Conservation (phyloP, 1,140 invertebrate genomes). For the Caenorhabditis remanei region DNA sequence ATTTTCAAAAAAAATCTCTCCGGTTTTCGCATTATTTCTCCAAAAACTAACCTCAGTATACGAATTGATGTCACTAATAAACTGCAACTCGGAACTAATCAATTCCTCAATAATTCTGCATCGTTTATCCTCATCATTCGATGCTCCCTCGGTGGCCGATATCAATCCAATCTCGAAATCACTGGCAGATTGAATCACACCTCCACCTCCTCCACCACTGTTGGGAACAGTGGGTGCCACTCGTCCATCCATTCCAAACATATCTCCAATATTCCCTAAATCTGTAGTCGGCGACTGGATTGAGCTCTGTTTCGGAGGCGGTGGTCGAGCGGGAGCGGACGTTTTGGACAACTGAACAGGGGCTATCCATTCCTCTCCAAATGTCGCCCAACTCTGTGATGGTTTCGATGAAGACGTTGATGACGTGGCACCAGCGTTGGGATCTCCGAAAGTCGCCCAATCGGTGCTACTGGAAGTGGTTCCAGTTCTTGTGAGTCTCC, state of each 20-base stretch:
- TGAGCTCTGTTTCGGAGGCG: constrained; percentile 58
- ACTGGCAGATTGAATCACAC: constrained; percentile 34
- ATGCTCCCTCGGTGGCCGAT: constrained; percentile 38
- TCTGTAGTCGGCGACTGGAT: not conserved
- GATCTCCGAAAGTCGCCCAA: constrained; percentile 12
- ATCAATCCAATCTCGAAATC: constrained; percentile 26
- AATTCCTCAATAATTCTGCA: constrained; percentile 72
- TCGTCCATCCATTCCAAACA: constrained; percentile 23
- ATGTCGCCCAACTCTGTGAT: constrained; percentile 53
- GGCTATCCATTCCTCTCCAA: constrained; percentile 59
- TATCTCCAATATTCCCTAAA: not conserved
- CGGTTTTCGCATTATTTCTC: too few species aligned
- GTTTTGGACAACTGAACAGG: constrained; percentile 39
- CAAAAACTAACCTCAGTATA: constrained; percentile 66
- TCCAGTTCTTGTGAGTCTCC: not conserved
- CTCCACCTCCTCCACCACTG: constrained; percentile 23
- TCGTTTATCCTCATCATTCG: constrained; percentile 52
- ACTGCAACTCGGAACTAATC: constrained; percentile 69
- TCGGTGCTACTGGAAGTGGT: not conserved
- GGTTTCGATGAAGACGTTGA: not conserved
- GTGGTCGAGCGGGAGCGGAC: constrained; percentile 61
- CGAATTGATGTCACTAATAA: constrained; percentile 68
- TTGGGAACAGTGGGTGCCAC: not conserved
- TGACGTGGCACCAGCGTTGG: not conserved
- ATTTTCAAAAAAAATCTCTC: too few species aligned